Base-by-base conservation (phyloP, 2,888 invertebrate species). In the Cantharis rustica region DNA sequence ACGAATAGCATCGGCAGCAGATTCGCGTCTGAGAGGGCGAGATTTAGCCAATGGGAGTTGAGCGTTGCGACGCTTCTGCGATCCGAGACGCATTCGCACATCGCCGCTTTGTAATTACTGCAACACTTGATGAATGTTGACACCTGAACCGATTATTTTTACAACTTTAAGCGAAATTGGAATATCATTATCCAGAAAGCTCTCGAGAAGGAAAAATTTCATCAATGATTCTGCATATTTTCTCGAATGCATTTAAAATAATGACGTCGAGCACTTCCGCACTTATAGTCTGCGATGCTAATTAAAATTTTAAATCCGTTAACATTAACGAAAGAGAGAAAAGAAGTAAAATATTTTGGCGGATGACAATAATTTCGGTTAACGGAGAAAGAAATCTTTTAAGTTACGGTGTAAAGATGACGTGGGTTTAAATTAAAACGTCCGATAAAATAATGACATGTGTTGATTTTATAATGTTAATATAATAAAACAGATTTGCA, bases 1-100 rank as follows among this genome's bases (percentile, higher is more conserved):
- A 88, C 88, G 88, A 88, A 88, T 88, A 84, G 87, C 86, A 88
- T 88, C 88, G 88, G 88, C 88, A 88, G 86, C 87, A 84, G 85
- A 86, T 87, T 86, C 87, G 86, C 83, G 84, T 84, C 85, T 84
- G 83, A 85, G 83, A 85, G 86, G 86, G 85, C 84, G 83, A 83
- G 79, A 79, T 83, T 81, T 81, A 82, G 81, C 87, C 87, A 87
- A 87, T 87, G 83, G 84, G 84, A 82, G 81, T 80, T 81, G 84
- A 83, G 84, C 82, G 84, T 83, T 81, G 83, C 84, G 84, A 83
- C 84, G 82, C 75, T 76, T 69, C 75, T 63, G 73, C 77, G 75
- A 77, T 73, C 73, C 73, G 71, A 78, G 75, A 78, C 78, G 78
- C 75, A 75, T 75, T 78, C 78, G 78, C 78, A 73, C 78, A 75